Conservation (phyloP, 2,113 vertebrate genomes). For the Paradisaea rubra region DNA sequence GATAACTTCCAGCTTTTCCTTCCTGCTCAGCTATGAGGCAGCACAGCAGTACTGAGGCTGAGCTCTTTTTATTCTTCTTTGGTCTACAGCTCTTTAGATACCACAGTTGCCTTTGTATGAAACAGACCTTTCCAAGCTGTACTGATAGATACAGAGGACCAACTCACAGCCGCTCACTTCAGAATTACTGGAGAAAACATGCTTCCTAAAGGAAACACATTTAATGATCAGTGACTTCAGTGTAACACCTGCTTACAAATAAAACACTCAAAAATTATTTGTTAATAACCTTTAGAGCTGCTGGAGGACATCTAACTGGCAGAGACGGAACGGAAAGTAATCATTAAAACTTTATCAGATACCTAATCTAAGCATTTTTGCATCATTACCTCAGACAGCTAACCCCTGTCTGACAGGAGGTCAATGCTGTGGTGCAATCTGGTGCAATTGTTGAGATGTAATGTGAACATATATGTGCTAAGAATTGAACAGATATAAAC, state of each 20-base stretch:
- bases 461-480: accelerated
- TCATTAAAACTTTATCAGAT: not conserved
- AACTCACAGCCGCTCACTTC: not conserved
- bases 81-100: not conserved
- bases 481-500: not conserved
- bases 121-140: not conserved
- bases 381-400: not conserved
- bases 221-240: not conserved
- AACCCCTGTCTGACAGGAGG: not conserved
- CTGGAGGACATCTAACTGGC: not conserved
- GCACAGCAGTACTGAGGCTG: not conserved
- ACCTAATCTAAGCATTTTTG: not conserved
- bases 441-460: accelerated
- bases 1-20: not conserved
- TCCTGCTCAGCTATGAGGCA: not conserved
- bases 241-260: not conserved
- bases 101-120: not conserved
- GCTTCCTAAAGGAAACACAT: not conserved
- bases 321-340: not conserved
- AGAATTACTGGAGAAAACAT: not conserved
- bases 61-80: not conserved
- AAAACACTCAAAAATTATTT: not conserved
- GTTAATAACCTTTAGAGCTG: not conserved
- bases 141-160: not conserved
- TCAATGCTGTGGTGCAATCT: not conserved